Evolutionary conservation across 2,888 invertebrate species (phyloP).

Genomic region (Nesidiocoris tenuis): DNA sequence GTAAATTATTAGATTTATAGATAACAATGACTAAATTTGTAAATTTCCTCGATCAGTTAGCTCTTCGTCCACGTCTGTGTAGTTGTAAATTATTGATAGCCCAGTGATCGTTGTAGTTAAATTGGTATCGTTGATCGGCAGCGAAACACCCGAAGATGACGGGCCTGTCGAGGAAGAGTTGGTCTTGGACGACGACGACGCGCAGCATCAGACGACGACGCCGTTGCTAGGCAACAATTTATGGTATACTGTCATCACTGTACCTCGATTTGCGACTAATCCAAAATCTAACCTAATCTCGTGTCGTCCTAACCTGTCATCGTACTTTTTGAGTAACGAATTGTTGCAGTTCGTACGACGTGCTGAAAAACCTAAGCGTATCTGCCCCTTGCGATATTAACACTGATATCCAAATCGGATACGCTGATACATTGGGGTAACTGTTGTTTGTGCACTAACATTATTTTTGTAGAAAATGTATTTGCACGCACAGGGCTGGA

Average conservation of each 20-base stretch:
- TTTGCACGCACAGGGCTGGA: too few species aligned
- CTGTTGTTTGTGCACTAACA: constrained; percentile 43
- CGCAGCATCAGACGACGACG: constrained; percentile 19
- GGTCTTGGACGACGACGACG: constrained; percentile 40
- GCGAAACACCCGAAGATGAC: constrained; percentile 29
- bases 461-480: constrained; percentile 26
- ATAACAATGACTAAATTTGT: too few species aligned
- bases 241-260: constrained; percentile 32
- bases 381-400: constrained; percentile 87
- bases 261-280: too few species aligned
- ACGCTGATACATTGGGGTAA: constrained; percentile 19
- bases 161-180: constrained; percentile 43
- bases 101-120: too few species aligned
- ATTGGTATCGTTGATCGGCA: too few species aligned
- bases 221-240: constrained; percentile 42
- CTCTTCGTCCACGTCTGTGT: too few species aligned
- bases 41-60: too few species aligned
- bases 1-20: too few species aligned
- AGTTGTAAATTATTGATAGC: too few species aligned
- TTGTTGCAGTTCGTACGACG: constrained; percentile 64
- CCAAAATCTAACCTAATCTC: too few species aligned
- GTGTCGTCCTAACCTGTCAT: too few species aligned
- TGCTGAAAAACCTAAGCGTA: constrained; percentile 72
- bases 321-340: too few species aligned
- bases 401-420: constrained; percentile 57